Conservation (phyloP, 1,140 invertebrate species). For the Bradynema listronoti region DNA sequence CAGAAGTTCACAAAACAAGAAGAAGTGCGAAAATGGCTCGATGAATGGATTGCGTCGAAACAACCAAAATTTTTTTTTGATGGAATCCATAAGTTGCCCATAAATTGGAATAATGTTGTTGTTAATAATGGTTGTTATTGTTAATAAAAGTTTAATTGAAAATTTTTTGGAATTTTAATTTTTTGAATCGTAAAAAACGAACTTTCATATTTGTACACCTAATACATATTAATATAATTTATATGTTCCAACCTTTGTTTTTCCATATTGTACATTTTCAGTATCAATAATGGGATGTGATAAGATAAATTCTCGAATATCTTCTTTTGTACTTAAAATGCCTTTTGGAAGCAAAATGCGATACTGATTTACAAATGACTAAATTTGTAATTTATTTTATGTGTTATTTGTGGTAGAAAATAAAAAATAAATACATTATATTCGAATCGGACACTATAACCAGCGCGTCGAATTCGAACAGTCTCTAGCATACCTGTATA, state of each 20-base stretch:
- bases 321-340: constrained; percentile 60
- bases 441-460: constrained; percentile 83
- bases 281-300: constrained; percentile 67
- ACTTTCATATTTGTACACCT: too few relatives aligned
- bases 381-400: not conserved
- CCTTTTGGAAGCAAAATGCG: constrained; percentile 82
- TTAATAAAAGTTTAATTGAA: too few relatives aligned
- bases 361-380: constrained; percentile 83
- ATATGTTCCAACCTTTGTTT: constrained; percentile 66
- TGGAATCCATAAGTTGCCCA: too few relatives aligned
- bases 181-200: too few relatives aligned
- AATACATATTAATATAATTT: constrained; percentile 1
- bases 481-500: constrained; percentile 96
- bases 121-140: too few relatives aligned
- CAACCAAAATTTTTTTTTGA: too few relatives aligned
- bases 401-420: not conserved
- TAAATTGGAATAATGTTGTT: too few relatives aligned
- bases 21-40: too few relatives aligned
- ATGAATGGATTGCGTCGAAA: too few relatives aligned
- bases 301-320: constrained; percentile 47
- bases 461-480: constrained; percentile 83
- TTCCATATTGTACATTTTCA: constrained; percentile 88
- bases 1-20: too few relatives aligned
- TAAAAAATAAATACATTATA: constrained; percentile 67
- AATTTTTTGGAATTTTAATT: too few relatives aligned